These are phyloP conservation scores for Drosophila punjabiensis DNA, from an alignment of 1,140 invertebrate genomes.

Conservation along the genomic window DNA sequence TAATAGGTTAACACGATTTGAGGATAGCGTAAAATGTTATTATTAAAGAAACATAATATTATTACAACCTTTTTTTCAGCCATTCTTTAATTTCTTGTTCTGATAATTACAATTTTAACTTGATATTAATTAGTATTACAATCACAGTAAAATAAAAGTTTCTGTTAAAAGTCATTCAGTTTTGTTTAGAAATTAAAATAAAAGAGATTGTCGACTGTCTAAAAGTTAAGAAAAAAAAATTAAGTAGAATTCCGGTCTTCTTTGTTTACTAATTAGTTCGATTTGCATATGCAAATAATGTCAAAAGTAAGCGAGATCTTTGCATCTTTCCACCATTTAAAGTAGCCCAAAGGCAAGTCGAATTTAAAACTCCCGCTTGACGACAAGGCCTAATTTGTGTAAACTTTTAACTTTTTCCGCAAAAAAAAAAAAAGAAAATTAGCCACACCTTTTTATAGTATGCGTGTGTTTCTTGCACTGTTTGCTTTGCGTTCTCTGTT, in stretches of 20 bases:
- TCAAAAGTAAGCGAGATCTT: conserved; percentile 40
- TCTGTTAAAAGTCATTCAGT: background rate
- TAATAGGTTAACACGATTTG: background rate
- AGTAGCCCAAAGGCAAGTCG: conserved; percentile 15
- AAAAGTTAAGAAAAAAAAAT: background rate
- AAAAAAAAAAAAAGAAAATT: conserved; percentile 32
- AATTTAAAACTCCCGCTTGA: conserved; percentile 37
- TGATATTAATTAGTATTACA: too few relatives aligned
- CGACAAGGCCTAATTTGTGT: conserved; percentile 16
- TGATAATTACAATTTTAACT: too few relatives aligned
- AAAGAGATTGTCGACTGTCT: conserved; percentile 1
- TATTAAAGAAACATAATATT: too few relatives aligned
- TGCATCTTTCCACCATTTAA: conserved; percentile 13
- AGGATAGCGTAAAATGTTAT: too few relatives aligned
- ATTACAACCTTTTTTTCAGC: too few relatives aligned
- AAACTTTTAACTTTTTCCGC: conserved; percentile 23
- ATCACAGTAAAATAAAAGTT: background rate
- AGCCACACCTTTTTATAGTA: conserved; percentile 55
- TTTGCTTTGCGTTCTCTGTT: conserved; percentile 25
- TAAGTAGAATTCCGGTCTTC: background rate
- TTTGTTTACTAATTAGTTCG: conserved; percentile 26
- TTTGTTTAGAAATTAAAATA: background rate
- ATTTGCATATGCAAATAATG: conserved; percentile 53
- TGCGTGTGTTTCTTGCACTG: conserved; percentile 9
- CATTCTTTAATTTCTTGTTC: too few relatives aligned